Evolutionary conservation across 2,888 invertebrate genomes (phyloP).

Genomic region (Axea sp.): DNA sequence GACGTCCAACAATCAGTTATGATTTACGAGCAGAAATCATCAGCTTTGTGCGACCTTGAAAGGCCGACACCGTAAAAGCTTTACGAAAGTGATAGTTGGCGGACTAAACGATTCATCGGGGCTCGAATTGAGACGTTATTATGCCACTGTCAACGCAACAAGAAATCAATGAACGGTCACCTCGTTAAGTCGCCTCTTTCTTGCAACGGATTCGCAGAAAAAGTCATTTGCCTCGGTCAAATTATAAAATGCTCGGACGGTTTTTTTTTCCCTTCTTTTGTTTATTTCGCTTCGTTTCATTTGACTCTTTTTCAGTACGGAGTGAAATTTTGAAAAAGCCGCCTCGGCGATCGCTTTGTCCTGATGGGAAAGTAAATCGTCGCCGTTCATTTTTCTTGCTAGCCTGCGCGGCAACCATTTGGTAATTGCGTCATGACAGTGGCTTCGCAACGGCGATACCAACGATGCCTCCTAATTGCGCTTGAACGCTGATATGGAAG

Average conservation of each 20-base stretch:
- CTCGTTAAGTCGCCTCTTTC: conserved; percentile 7
- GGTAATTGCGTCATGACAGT: conserved; percentile 61
- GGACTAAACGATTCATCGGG: conserved; percentile 64
- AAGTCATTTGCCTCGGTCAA: not conserved
- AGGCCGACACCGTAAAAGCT: conserved; percentile 42
- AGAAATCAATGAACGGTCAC: conserved; percentile 11
- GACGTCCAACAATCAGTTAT: conserved; percentile 66
- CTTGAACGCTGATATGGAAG: conserved; percentile 52
- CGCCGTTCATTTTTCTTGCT: conserved; percentile 63
- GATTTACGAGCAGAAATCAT: conserved; percentile 73
- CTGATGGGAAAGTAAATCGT: conserved; percentile 54
- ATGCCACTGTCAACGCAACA: conserved; percentile 2
- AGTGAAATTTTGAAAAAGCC: conserved; percentile 38
- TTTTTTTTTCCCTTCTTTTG: too few species aligned
- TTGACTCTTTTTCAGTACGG: not conserved
- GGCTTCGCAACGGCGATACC: conserved; percentile 32
- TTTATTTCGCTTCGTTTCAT: too few species aligned
- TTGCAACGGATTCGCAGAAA: not conserved
- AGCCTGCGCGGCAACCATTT: conserved; percentile 46
- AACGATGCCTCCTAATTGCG: conserved; percentile 65
- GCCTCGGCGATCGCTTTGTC: conserved; percentile 26
- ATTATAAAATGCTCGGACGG: conserved; percentile 21
- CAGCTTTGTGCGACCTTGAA: conserved; percentile 68
- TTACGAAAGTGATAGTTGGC: conserved; percentile 65
- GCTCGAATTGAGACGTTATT: conserved; percentile 17